Evolutionary conservation across 2,113 vertebrate genomes (phyloP).

Genomic region (Sander lucioperca): DNA sequence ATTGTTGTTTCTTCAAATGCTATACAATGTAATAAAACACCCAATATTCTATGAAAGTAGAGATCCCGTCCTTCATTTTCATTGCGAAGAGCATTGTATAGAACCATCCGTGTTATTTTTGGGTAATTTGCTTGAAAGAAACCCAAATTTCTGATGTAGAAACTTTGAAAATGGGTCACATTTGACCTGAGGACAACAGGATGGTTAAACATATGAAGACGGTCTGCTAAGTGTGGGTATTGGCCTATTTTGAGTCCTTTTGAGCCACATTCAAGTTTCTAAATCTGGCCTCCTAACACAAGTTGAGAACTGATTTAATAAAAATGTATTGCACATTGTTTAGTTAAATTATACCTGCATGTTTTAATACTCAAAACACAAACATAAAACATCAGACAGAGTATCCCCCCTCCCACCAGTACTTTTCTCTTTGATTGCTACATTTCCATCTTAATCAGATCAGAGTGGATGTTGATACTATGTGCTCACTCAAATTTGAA

Average conservation of each 20-base stretch:
- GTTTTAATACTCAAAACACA: too few species aligned
- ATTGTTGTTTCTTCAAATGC: too few species aligned
- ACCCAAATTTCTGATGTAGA: too few species aligned
- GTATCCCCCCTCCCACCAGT: too few species aligned
- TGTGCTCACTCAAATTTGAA: background rate
- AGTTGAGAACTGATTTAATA: background rate
- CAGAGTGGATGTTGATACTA: background rate
- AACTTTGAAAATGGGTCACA: too few species aligned
- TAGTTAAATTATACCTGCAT: background rate
- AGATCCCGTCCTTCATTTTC: too few species aligned
- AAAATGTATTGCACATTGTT: background rate
- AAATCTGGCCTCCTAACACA: background rate
- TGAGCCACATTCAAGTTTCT: background rate
- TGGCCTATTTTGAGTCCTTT: background rate
- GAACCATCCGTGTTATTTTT: too few species aligned
- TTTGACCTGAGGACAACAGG: too few species aligned
- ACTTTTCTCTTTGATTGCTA: background rate
- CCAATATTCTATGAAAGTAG: too few species aligned
- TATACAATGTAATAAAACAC: too few species aligned
- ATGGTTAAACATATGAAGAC: background rate
- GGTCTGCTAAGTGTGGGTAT: background rate
- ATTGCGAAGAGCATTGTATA: too few species aligned
- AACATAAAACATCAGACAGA: background rate
- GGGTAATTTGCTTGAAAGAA: too few species aligned
- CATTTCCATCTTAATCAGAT: background rate